phyloP scores from a whole-genome alignment of 2,888 invertebrate species.

The Ophion costatus region DNA sequence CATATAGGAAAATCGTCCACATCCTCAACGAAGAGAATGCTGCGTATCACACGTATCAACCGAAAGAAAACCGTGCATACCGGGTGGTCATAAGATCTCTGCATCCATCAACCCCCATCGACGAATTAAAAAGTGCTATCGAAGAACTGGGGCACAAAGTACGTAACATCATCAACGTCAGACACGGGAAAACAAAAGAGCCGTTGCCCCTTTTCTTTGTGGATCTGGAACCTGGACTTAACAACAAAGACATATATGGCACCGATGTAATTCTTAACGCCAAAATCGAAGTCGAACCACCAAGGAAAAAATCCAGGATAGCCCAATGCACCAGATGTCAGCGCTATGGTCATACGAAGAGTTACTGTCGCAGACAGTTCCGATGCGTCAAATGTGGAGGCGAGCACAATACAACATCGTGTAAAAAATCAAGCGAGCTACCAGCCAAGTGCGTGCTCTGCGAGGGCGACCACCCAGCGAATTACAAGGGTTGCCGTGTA shows the following conservation, averaged over 20 bases:
- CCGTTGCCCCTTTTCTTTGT: slow-evolving; percentile 69
- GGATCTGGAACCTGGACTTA: slow-evolving; percentile 68
- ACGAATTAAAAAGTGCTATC: slow-evolving; percentile 59
- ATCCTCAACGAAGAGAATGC: slow-evolving; percentile 53
- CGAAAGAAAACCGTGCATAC: slow-evolving; percentile 60
- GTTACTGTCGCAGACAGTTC: slow-evolving; percentile 81
- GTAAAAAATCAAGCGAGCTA: slow-evolving; percentile 23
- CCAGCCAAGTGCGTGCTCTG: slow-evolving; percentile 26
- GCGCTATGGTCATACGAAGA: slow-evolving; percentile 83
- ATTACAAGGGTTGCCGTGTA: slow-evolving; percentile 19
- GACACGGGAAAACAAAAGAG: slow-evolving; percentile 57
- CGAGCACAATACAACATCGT: slow-evolving; percentile 77
- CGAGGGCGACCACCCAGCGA: slow-evolving; percentile 14
- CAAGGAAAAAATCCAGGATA: slow-evolving; percentile 74
- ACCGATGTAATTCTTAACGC: slow-evolving; percentile 61
- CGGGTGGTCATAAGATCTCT: slow-evolving; percentile 62
- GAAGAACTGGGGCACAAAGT: slow-evolving; percentile 60
- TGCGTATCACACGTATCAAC: slow-evolving; percentile 63
- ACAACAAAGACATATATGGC: slow-evolving; percentile 69
- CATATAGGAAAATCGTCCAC: slow-evolving; percentile 54
- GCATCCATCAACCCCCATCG: slow-evolving; percentile 54
- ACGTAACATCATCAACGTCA: slow-evolving; percentile 60
- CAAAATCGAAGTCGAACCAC: slow-evolving; percentile 80
- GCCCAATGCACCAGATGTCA: slow-evolving; percentile 83
- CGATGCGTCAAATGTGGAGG: slow-evolving; percentile 84